Base-by-base conservation (phyloP, 2,113 vertebrate species). In the Ophthalmolycus amberensis region DNA sequence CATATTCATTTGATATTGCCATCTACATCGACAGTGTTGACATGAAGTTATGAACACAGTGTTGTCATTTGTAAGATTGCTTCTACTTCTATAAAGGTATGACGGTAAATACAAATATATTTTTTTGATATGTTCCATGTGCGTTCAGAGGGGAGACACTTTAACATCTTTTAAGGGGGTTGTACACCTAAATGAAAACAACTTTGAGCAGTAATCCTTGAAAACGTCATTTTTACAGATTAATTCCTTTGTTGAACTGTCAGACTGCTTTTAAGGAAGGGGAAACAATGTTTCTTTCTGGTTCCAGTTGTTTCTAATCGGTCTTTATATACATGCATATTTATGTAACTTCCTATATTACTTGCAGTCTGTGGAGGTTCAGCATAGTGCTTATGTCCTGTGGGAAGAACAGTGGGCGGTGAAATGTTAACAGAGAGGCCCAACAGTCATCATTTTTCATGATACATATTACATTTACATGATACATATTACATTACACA, bases 381-480 rank as follows among this genome's bases (percentile, higher is more conserved):
- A 56, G 44, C 42, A 12, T n/a, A n/a, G 46, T 48, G 76, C 54
- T 62, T 42, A 11, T 8, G 56, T 74, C 27, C 27, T 48, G 42
- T 63, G 58, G 44, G 18, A 27, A 44, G 18, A 42, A 27, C 62
- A 27, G 72, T 20, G 32, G 9, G 32, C 4, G n/a, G 22, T 75
- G 59, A 58, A 72, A 74, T 34, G 54, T 83, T 71, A 48, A 46
- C 56, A 84, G 59, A 37, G 59, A 27, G 8, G 22, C 44, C 22
- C 15, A 27, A 25, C 14, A 52, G 34, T 68, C 50, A n/a, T 58
- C 4, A n/a, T 68, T 22, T 62, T 54, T 52, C 34, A 40, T 52
- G 40, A 71, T 80, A 54, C 62, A 68, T 56, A 46, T 29, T 48
- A 20, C 20, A 80, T 71, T 52, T n/a, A n/a, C n/a, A n/a, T n/a